phyloP scores from a whole-genome alignment of 2,888 invertebrate genomes.

The Podotricha telesiphe region DNA sequence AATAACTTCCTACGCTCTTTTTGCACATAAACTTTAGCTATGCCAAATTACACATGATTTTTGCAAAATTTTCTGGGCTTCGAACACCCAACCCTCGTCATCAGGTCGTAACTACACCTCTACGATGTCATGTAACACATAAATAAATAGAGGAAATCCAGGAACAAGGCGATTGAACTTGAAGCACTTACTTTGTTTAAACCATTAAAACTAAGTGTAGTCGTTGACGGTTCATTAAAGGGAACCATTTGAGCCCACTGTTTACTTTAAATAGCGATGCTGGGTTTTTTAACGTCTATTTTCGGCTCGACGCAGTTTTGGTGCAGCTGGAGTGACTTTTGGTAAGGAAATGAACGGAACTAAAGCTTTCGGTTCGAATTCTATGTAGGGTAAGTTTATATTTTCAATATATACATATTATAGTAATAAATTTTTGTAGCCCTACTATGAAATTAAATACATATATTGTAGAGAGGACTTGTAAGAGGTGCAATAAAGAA shows the following conservation, averaged over 20 bases:
- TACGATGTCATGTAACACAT: not conserved
- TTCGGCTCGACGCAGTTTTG: not conserved
- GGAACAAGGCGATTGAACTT: slow-evolving; percentile 16
- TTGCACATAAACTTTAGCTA: no score
- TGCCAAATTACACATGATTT: no score
- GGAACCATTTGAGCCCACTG: slow-evolving; percentile 29
- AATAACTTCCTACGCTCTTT: no score
- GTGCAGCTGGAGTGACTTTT: not conserved
- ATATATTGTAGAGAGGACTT: no score
- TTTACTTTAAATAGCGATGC: slow-evolving; percentile 36
- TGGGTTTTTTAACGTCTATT: slow-evolving; percentile 22
- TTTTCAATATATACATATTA: no score
- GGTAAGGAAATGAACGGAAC: not conserved
- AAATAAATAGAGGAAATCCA: not conserved
- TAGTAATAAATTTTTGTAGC: no score
- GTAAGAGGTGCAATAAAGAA: no score
- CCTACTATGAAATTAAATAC: no score
- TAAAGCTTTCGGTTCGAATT: not conserved
- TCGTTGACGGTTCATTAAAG: slow-evolving; percentile 35
- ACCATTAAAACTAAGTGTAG: slow-evolving; percentile 31
- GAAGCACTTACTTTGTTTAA: slow-evolving; percentile 19
- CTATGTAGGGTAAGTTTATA: not conserved
- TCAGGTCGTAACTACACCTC: no score
- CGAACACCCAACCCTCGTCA: no score
- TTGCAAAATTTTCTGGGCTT: no score